Base-by-base conservation (phyloP, 1,140 invertebrate species). In the Platyscapa corneri region DNA sequence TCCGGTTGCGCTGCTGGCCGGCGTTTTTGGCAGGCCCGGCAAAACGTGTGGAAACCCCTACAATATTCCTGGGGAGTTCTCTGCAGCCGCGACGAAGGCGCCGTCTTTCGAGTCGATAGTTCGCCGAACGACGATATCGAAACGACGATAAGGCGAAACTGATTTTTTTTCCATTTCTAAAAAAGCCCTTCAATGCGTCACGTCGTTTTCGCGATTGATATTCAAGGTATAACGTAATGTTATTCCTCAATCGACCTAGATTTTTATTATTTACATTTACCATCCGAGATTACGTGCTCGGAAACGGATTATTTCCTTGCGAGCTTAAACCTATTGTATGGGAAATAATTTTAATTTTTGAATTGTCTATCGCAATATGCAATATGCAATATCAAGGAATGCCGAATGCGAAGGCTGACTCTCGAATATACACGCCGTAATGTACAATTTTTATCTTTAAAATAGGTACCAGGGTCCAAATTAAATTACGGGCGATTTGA, bases 111-210 rank as follows among this genome's bases (percentile, higher is more conserved):
- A 23, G 70, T 37, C 23, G 27, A 46, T 20, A 16, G 42, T 27
- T 18, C 32, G 18, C n/a, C 1, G 53, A 34, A 37, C 53, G 53
- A 37, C 53, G 53, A 78, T 76, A 56, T 60, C 46, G 42, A 75
- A 30, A 30, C 14, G 34, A 30, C 49, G 49, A 82, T 82, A 74
- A 60, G 49, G 8, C 2, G 42, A 82, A 82, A 82, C 46, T 82
- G 80, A 37, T 82, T 74, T 82, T 67, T 82, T 67, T 30, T 67
- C 16, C 5, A 20, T 32, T 18, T 30, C n/a, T 10, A 72, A 34
- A 34, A 18, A 6, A 60, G 53, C 18, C 39, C 32, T 20, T n/a
- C 39, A n/a, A 46, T 46, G 42, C 6, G n/a, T 75, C 39, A 46
- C 39, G 8, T 30, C 74, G 3, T 49, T 53, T 49, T 10, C 67